These are phyloP conservation scores for Geophilus truncorum DNA, from an alignment of 2,888 invertebrate species.

Conservation along the genomic window DNA sequence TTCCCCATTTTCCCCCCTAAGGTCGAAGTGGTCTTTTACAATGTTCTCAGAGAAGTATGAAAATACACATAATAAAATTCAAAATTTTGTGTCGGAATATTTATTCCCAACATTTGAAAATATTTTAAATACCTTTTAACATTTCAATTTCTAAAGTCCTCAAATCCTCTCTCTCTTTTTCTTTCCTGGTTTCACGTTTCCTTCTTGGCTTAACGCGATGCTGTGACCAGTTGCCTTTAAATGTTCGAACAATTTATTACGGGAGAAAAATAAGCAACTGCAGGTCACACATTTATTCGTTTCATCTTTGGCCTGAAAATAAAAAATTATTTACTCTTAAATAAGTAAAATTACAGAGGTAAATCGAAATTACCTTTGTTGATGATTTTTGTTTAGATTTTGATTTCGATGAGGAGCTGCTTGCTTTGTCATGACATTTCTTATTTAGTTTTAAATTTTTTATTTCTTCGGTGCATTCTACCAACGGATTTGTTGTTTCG, in stretches of 20 bases:
- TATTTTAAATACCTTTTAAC: neutral
- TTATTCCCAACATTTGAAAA: too few relatives aligned
- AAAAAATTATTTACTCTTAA: neutral
- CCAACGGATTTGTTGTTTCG: neutral
- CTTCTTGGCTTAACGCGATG: neutral
- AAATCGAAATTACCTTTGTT: neutral
- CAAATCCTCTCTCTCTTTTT: neutral
- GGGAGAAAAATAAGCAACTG: neutral
- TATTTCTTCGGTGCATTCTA: neutral
- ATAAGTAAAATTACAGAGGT: neutral
- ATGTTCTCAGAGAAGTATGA: too few relatives aligned
- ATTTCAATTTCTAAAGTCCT: neutral
- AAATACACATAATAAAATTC: too few relatives aligned
- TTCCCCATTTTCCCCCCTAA: too few relatives aligned
- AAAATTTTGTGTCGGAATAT: too few relatives aligned
- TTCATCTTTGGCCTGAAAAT: neutral
- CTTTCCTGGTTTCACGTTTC: neutral
- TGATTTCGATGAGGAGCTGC: neutral
- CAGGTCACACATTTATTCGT: neutral
- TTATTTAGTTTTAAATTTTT: neutral
- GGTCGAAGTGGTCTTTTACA: too few relatives aligned
- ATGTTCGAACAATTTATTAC: constrained; percentile 31
- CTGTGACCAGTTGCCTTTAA: constrained; percentile 8
- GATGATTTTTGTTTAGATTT: neutral
- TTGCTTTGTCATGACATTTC: neutral